Evolutionary conservation across 2,113 vertebrate genomes (phyloP), one percentile per base, ranked within the genome.

Genomic region (Paracanthobrama guichenoti): DNA sequence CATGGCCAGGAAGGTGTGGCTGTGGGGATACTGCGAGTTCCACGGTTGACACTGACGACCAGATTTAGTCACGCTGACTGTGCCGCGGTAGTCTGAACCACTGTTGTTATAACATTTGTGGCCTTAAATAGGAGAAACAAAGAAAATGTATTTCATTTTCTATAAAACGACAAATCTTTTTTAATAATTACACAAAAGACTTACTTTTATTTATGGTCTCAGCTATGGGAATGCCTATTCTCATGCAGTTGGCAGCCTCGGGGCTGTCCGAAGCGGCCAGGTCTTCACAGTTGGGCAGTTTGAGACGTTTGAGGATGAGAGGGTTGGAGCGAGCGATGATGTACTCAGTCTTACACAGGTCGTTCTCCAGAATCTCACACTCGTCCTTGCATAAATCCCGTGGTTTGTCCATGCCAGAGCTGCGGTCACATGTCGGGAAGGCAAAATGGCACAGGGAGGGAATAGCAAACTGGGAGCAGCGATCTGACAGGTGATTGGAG

Each of bases 21-120:
- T 97, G 93, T 99, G 98, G 0, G 98, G 98, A 83, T 99, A 98
- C 94, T 99, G 98, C 0, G 98, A 99, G 90, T 98, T 99, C 98
- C 98, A 99, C 0, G 98, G 98, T 91, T 99, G 98, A 93, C 98
- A 99, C 94, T 99, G 98, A 2, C 96, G 96, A 3, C 98, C 96
- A 0, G 97, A 98, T 88, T 94, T 95, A 22, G 98, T 99, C 91
- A 95, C 88, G 3, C 98, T 99, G 87, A 96, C 94, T 0, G 98
- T 99, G 0, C 98, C 98, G 24, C 98, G 95, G 90, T 98, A 99
- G 83, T 99, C 98, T 0, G 93, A 90, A 11, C 98, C 98, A 0
- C 95, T 97, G 94, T 88, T 94, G 91, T 99, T 99, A 90, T 96
- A 99, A 89, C 98, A 99, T 85, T 95, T 97, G 94, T 99, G 98